Conservation (phyloP, 1,140 invertebrate genomes). For the Procambarus virginalis region DNA sequence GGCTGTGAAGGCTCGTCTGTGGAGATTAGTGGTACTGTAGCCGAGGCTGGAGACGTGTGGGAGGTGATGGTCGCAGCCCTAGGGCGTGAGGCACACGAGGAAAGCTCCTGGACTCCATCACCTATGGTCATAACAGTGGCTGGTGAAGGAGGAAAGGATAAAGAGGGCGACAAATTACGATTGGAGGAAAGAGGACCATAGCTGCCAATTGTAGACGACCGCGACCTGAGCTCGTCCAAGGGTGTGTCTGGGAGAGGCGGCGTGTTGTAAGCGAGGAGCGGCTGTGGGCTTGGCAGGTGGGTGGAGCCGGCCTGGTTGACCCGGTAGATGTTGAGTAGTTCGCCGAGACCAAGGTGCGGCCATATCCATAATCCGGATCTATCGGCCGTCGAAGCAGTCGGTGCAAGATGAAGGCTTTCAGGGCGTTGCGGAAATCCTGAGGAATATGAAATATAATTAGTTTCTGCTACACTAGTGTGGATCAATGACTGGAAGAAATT, state of each 20-base stretch:
- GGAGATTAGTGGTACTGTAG: neutral
- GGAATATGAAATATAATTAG: neutral
- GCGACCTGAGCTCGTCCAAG: conserved; percentile 22
- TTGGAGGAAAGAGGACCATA: conserved; percentile 17
- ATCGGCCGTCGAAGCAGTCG: conserved; percentile 27
- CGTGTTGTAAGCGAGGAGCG: conserved; percentile 26
- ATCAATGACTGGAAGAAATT: no score
- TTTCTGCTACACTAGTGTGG: neutral
- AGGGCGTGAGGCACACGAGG: neutral
- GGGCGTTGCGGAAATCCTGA: conserved; percentile 52
- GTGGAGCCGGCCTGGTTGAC: neutral
- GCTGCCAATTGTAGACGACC: conserved; percentile 44
- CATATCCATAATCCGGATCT: neutral
- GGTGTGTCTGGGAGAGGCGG: conserved; percentile 39
- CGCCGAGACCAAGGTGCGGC: conserved; percentile 45
- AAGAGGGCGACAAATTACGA: conserved; percentile 22
- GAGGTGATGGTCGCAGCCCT: conserved; percentile 32
- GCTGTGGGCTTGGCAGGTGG: conserved; percentile 29
- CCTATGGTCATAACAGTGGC: neutral
- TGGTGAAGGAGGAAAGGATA: conserved; percentile 25
- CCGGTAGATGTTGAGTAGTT: conserved; percentile 43
- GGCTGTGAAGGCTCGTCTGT: conserved; percentile 15
- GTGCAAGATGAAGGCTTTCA: conserved; percentile 44
- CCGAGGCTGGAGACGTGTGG: neutral
- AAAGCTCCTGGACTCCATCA: neutral